A percentile compares a stretch with the other conserved stretches of the same genome.
phyloP scores from a whole-genome alignment of 2,888 invertebrate species.

The Xanthorhoe spadicearia region DNA sequence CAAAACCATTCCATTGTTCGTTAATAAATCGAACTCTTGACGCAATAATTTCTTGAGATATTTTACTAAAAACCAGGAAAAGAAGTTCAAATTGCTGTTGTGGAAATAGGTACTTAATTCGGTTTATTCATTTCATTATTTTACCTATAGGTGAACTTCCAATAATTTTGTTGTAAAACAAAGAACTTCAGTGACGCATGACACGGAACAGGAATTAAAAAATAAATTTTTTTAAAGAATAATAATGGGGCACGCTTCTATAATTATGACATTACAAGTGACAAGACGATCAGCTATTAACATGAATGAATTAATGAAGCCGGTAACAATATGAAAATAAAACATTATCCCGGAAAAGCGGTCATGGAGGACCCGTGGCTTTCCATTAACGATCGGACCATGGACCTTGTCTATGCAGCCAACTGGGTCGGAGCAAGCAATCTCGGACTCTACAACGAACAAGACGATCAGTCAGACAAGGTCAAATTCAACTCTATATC shows the following conservation, averaged over 20 bases:
- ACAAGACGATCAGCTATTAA: background rate
- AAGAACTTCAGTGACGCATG: slow-evolving; percentile 8
- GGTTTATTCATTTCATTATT: background rate
- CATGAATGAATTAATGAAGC: slow-evolving; percentile 18
- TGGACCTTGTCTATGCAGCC: slow-evolving; percentile 92
- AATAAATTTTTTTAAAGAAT: slow-evolving; percentile 31
- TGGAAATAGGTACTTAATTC: slow-evolving; percentile 31
- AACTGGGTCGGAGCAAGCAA: slow-evolving; percentile 92
- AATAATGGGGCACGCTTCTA: slow-evolving; percentile 58
- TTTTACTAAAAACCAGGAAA: slow-evolving; percentile 24
- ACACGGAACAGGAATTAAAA: slow-evolving; percentile 12
- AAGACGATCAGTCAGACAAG: slow-evolving; percentile 63
- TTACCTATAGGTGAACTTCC: slow-evolving; percentile 9
- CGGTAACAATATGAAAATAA: slow-evolving; percentile 89
- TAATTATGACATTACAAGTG: slow-evolving; percentile 33
- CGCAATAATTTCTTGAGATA: slow-evolving; percentile 35
- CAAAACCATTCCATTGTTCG: slow-evolving; percentile 54
- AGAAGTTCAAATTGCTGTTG: slow-evolving; percentile 47
- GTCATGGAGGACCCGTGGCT: slow-evolving; percentile 91
- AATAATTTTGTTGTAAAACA: slow-evolving; percentile 7
- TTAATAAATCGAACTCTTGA: slow-evolving; percentile 47
- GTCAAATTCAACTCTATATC: slow-evolving; percentile 78
- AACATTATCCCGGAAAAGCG: slow-evolving; percentile 93
- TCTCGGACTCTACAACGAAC: slow-evolving; percentile 75
- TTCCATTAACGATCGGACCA: slow-evolving; percentile 87